These are phyloP conservation scores for Thalpophila matura DNA, from an alignment of 2,888 invertebrate genomes.

Conservation along the genomic window DNA sequence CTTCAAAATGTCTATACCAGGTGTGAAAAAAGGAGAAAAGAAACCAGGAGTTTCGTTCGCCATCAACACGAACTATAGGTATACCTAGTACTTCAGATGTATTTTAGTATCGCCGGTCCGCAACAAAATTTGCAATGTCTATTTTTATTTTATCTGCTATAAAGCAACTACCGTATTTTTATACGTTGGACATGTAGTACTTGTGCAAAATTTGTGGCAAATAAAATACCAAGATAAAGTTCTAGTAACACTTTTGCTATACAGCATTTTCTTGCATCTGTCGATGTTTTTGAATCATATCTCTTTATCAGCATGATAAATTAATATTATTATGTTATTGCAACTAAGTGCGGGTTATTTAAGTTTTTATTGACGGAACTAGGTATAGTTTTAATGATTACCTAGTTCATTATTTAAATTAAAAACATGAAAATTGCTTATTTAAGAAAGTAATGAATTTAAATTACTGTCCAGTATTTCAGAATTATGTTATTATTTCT, in stretches of 20 bases:
- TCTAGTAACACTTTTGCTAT: background rate
- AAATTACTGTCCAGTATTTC: no score
- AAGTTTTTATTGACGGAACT: no score
- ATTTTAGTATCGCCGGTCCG: background rate
- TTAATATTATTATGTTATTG: no score
- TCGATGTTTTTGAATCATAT: no score
- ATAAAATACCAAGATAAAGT: conserved; percentile 10
- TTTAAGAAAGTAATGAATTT: no score
- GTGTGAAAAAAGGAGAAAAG: conserved; percentile 11
- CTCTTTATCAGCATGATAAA: no score
- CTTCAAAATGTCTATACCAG: conserved; percentile 24
- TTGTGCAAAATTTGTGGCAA: conserved; percentile 1
- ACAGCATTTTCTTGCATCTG: background rate
- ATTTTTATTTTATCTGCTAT: conserved; percentile 17
- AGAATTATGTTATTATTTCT: no score
- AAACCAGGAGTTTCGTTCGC: conserved; percentile 1
- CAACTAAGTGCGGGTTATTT: no score
- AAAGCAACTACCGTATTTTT: conserved; percentile 3
- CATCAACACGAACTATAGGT: conserved; percentile 24
- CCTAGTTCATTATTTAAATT: no score
- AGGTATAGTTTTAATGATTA: no score
- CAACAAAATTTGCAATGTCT: conserved; percentile 2
- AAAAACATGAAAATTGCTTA: no score
- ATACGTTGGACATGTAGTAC: conserved; percentile 15
- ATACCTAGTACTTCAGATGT: background rate